These are phyloP conservation scores for Parasteatoda tepidariorum DNA, from an alignment of 1,140 invertebrate genomes.

Conservation along the genomic window DNA sequence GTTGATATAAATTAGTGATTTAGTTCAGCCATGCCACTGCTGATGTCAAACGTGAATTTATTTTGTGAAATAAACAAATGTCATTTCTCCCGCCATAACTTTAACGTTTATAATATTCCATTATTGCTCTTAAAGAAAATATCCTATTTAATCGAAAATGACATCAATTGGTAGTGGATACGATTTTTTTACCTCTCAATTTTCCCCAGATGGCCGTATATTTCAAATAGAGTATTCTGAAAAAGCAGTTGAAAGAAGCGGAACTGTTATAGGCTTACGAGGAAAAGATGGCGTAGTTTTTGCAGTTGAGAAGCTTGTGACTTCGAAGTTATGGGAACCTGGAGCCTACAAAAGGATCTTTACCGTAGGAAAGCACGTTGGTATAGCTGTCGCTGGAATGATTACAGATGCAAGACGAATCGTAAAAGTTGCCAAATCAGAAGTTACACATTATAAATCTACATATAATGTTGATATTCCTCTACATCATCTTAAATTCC, in stretches of 20 bases:
- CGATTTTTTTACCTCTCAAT: slow-evolving; percentile 98
- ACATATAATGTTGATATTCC: slow-evolving; percentile 89
- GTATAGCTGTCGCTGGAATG: slow-evolving; percentile 92
- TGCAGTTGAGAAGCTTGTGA: slow-evolving; percentile 96
- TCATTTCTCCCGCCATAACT: no score
- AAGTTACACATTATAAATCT: slow-evolving; percentile 88
- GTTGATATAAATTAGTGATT: no score
- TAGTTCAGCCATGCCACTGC: no score
- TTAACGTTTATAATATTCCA: no score
- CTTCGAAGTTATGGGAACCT: slow-evolving; percentile 95
- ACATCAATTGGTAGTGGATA: no score
- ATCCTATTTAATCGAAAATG: no score
- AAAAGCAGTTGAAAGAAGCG: slow-evolving; percentile 99
- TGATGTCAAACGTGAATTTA: no score
- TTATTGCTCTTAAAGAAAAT: no score
- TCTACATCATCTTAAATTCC: slow-evolving; percentile 88
- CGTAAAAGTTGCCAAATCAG: slow-evolving; percentile 87
- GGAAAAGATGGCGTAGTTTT: slow-evolving; percentile 97
- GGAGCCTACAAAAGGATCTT: slow-evolving; percentile 94
- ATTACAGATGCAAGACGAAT: slow-evolving; percentile 94
- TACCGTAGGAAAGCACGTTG: slow-evolving; percentile 92
- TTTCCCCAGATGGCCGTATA: slow-evolving; percentile 97
- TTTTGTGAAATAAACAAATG: no score
- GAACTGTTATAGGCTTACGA: slow-evolving; percentile 92
- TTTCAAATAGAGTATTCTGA: slow-evolving; percentile 99